Base-by-base conservation (phyloP, 2,888 invertebrate species). In the Altica lythri region DNA sequence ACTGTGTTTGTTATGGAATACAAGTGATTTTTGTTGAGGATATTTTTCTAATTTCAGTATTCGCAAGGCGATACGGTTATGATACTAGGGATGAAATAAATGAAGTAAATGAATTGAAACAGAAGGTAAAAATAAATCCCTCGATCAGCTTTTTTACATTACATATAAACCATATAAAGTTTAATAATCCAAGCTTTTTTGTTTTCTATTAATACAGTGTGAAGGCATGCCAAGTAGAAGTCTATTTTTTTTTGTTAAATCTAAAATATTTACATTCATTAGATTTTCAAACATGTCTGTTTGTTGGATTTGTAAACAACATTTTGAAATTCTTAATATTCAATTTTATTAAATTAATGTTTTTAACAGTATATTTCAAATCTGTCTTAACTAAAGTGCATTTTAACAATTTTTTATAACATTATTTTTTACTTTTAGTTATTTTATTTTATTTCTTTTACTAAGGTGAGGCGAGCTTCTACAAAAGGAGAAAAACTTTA, bases 21-120 rank as follows among this genome's bases (percentile, higher is more conserved):
- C 29, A 9, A 10, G 29, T n/a, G 29, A 9, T 2, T 29, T 29
- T 3, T 2, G 10, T 2, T n/a, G 25, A 25, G 5, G 25, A 5
- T 25, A 8, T 10, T 2, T 4, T n/a, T 2, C n/a, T n/a, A 29
- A 29, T 67, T 68, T 61, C 67, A 69, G 69, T 69, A 18, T 66
- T 66, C 57, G 67, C 68, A 47, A 63, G 69, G 57, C 62, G 68
- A 55, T 63, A 61, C 52, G 66, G 63, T 30, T 62, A 60, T 55
- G 60, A 60, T 29, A 57, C 57, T 18, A 27, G 60, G 27, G 60
- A 60, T 38, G 60, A 60, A 60, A 60, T 60, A 27, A 57, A 57
- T 12, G 56, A 59, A 51, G 54, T 56, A 22, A 54, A 45, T 37
- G 55, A 59, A 53, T 45, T 59, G 29, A 59, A 59, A 35, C 47